A percentile compares a stretch with the other conserved stretches of the same genome.
Evolutionary conservation across 2,797 vertebrate genomes (phyloP).

Genomic region (Xenopus petersii): DNA sequence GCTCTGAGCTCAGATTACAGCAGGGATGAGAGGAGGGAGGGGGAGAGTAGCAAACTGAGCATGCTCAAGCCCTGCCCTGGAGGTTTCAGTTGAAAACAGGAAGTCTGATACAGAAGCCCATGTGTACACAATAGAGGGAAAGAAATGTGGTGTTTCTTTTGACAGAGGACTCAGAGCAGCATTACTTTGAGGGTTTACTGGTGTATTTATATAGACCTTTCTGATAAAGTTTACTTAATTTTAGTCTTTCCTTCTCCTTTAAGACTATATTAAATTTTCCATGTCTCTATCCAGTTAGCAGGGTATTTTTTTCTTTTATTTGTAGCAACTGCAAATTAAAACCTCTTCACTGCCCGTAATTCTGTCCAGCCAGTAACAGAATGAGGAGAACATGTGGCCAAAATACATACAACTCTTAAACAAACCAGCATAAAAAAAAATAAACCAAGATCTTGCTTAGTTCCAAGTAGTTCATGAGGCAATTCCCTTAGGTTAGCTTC

Average conservation of each 20-base stretch:
- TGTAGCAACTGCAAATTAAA: conserved; percentile 29
- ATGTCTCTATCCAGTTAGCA: background rate
- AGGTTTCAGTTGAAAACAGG: no score
- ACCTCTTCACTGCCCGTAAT: conserved; percentile 34
- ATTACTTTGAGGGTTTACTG: no score
- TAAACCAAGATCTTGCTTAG: conserved; percentile 13
- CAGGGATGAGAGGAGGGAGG: no score
- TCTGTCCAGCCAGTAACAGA: conserved; percentile 33
- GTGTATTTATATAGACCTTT: no score
- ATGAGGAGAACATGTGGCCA: conserved; percentile 37
- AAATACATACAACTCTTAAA: conserved; percentile 41
- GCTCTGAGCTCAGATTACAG: no score
- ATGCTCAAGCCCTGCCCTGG: no score
- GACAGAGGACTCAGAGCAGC: no score
- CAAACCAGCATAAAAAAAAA: conserved; percentile 39
- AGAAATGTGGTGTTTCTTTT: no score
- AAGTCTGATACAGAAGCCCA: no score
- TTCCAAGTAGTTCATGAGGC: conserved; percentile 36
- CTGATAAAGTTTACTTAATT: no score
- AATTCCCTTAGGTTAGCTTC: conserved; percentile 39
- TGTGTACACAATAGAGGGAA: no score
- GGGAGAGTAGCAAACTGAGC: no score
- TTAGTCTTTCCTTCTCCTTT: background rate
- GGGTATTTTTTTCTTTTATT: conserved; percentile 7
- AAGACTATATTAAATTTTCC: conserved; percentile 25